These are phyloP conservation scores for Stenodema calcarata DNA, from an alignment of 2,888 invertebrate genomes.

Conservation along the genomic window DNA sequence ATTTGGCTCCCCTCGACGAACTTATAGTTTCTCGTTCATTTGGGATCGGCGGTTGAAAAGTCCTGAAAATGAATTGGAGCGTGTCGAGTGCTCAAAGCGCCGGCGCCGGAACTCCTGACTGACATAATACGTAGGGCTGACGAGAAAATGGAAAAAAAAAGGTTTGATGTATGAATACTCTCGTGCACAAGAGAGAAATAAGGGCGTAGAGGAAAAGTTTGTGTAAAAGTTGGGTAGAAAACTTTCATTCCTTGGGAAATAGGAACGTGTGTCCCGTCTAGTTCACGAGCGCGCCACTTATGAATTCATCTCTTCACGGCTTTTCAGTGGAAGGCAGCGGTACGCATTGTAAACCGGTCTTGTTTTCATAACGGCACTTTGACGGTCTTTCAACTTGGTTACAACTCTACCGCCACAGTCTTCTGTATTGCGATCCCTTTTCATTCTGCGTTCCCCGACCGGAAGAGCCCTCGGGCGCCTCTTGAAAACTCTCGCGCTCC, in stretches of 20 bases:
- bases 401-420: neutral
- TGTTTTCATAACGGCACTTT: neutral
- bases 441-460: neutral
- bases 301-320: neutral
- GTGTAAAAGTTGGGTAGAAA: neutral
- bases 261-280: neutral
- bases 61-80: neutral
- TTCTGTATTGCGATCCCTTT: neutral
- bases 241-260: neutral
- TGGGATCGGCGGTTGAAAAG: neutral
- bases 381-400: neutral
- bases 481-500: no score
- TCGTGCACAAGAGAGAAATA: neutral
- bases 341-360: neutral
- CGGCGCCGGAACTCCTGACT: neutral
- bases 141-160: neutral
- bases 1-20: no score
- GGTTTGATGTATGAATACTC: neutral
- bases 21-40: no score
- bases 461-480: no score
- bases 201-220: neutral
- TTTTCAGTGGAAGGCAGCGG: neutral
- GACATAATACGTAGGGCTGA: neutral
- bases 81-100: neutral
- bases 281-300: neutral